phyloP scores from a whole-genome alignment of 2,113 vertebrate genomes.

The Sardina pilchardus region DNA sequence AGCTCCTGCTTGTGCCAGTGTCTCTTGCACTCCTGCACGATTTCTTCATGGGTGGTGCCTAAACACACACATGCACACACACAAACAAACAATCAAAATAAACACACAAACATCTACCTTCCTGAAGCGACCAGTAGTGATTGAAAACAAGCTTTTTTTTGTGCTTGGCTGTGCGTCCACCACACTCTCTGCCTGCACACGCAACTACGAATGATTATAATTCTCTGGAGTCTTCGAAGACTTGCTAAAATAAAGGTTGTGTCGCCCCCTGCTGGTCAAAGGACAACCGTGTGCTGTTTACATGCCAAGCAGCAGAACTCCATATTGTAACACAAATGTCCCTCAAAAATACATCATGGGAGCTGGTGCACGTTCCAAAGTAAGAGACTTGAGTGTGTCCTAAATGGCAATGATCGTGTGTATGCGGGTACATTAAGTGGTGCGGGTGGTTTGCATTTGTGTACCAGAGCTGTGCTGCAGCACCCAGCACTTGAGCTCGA shows the following conservation, averaged over 20 bases:
- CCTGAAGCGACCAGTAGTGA: not conserved
- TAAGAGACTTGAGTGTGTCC: not conserved
- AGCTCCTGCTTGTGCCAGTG: conserved; percentile 80
- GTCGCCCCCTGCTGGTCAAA: conserved; percentile 26
- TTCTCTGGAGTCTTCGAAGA: not conserved
- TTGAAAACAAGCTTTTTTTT: not conserved
- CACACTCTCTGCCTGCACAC: no score
- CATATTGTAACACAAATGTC: no score
- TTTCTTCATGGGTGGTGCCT: conserved; percentile 88
- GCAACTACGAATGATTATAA: not conserved
- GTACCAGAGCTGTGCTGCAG: conserved; percentile 85
- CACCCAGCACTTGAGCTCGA: conserved; percentile 92
- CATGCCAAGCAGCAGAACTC: not conserved
- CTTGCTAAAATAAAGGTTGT: not conserved
- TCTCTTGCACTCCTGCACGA: conserved; percentile 85
- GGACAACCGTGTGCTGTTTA: not conserved
- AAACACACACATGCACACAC: conserved; percentile 41
- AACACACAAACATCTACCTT: not conserved
- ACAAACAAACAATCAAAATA: conserved; percentile 7
- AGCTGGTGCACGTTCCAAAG: not conserved
- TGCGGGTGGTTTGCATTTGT: not conserved
- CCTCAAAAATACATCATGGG: not conserved
- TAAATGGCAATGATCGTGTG: not conserved
- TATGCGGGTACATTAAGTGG: not conserved
- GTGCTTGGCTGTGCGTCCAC: not conserved